Percentiles rank a stretch among this genome's conserved stretches.
These are phyloP conservation scores for Caenorhabditis becei DNA, from an alignment of 2,888 invertebrate genomes.

Conservation along the genomic window DNA sequence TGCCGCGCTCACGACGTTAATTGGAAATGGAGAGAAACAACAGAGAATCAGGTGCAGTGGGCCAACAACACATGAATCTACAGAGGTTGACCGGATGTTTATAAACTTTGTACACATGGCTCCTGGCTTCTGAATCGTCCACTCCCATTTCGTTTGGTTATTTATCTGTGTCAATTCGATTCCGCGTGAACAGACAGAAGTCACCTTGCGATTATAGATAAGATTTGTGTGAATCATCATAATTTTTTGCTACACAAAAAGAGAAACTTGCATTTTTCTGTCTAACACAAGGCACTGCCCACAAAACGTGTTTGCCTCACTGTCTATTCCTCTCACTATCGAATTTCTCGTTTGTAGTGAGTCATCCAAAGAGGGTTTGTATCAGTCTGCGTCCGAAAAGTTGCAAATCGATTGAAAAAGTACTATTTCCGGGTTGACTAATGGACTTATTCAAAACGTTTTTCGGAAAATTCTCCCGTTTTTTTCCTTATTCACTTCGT, in stretches of 20 bases:
- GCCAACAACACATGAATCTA: no score
- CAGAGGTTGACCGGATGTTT: background rate
- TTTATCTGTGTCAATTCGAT: no score
- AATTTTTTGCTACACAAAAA: no score
- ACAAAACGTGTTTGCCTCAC: background rate
- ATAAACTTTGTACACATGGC: background rate
- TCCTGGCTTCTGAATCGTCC: no score
- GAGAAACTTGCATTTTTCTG: no score
- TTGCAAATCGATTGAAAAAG: conserved; percentile 3
- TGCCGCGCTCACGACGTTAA: background rate
- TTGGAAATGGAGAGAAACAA: conserved; percentile 6
- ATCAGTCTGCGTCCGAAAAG: background rate
- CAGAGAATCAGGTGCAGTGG: background rate
- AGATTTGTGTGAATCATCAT: background rate
- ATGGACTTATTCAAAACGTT: no score
- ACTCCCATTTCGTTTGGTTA: no score
- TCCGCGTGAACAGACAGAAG: no score
- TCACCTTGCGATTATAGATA: no score
- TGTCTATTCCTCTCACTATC: conserved; percentile 6
- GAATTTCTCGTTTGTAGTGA: conserved; percentile 7
- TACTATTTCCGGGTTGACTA: background rate
- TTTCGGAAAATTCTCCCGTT: no score
- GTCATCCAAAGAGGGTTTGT: background rate
- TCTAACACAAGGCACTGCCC: no score
- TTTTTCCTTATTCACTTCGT: no score